Percentiles rank a stretch among this genome's conserved stretches.
Evolutionary conservation across 2,113 vertebrate genomes (phyloP).

Genomic region (Centropristis striata): DNA sequence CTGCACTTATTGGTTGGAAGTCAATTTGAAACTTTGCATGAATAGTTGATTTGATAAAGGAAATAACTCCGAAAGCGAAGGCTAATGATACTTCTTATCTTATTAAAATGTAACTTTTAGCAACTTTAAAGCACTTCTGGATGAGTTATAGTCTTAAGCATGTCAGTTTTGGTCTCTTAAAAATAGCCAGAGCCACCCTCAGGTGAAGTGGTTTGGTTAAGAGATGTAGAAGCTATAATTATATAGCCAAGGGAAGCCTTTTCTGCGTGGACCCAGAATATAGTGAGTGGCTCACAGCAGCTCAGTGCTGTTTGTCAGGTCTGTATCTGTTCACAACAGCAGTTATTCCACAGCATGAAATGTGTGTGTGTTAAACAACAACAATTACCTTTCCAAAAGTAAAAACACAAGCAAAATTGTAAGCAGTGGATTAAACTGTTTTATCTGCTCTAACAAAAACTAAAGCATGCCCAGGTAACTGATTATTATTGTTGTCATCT

Average conservation of each 20-base stretch:
- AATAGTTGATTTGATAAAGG: not conserved
- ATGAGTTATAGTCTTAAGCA: too few relatives aligned
- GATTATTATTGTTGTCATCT: not conserved
- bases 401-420: not conserved
- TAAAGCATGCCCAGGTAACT: not conserved
- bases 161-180: too few relatives aligned
- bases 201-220: conserved; percentile 42
- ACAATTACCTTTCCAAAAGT: conserved; percentile 6
- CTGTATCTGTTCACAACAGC: not conserved
- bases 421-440: not conserved
- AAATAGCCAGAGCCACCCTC: not conserved
- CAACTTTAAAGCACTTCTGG: too few relatives aligned
- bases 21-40: not conserved
- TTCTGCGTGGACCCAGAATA: conserved; percentile 30
- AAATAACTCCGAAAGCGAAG: too few relatives aligned
- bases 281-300: conserved; percentile 16
- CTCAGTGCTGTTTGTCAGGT: not conserved
- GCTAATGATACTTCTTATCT: too few relatives aligned
- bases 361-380: not conserved
- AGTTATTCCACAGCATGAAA: not conserved
- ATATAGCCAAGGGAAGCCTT: conserved; percentile 42
- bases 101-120: too few relatives aligned
- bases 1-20: not conserved
- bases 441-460: not conserved
- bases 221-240: conserved; percentile 42